Base-by-base conservation (phyloP, 2,888 invertebrate genomes). In the Rosalia funebris region DNA sequence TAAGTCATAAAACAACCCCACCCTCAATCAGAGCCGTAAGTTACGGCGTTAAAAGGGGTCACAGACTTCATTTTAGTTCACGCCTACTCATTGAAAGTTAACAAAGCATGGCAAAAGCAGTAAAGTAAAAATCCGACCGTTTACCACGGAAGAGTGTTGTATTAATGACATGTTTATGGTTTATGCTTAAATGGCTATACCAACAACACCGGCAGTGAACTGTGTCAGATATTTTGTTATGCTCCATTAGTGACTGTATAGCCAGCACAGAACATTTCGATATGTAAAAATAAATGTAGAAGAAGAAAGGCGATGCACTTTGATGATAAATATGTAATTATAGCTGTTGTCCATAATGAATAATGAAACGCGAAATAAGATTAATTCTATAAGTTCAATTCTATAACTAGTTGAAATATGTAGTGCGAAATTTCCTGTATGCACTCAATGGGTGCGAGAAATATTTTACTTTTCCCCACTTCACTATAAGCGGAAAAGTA, bases 161-260 rank as follows among this genome's bases (percentile, higher is more conserved):
- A 50, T 53, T 63, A 63, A 65, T 62, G 65, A 63, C 62, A 66
- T 64, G 61, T 60, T 66, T 66, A 69, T 69, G 63, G 69, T 64
- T 69, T 69, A 69, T 68, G 68, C 66, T 68, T 57, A 63, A 58
- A 66, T 54, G 66, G 59, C 58, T 61, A 63, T 54, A 32, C 55
- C 50, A 55, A 54, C 59, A 62, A 62, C 60, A 65, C 65, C 57
- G 61, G 55, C 67, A 65, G 46, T 67, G 62, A 62, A 60, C 62
- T 65, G 64, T 56, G 62, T 67, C 60, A 52, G 59, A 57, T 60
- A 64, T 62, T 67, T 41, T 61, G 62, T 65, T 59, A 67, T 65
- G 67, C 62, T 62, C 57, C 67, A 67, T 67, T 67, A 67, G 58
- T 60, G 48, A 52, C 36, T 44, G 25, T 50, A 50, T 39, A 17